These are phyloP conservation scores for Hypsibius dujardini DNA, from an alignment of 1,140 invertebrate species.

Conservation along the genomic window DNA sequence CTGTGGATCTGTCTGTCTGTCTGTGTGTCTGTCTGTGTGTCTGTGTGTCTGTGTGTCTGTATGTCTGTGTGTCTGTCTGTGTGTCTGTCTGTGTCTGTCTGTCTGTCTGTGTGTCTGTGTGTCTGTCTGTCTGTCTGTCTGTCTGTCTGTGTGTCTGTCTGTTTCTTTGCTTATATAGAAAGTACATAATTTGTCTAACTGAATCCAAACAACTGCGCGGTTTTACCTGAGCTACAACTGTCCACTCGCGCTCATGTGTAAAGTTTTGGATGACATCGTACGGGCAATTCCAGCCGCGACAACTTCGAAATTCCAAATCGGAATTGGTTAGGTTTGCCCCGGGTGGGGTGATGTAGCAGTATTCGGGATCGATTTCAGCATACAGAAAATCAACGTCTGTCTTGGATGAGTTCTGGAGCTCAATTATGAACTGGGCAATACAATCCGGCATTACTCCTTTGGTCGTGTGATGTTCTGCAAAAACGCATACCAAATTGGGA, in stretches of 20 bases:
- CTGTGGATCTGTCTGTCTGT: no score
- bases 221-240: constrained; percentile 7
- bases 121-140: no score
- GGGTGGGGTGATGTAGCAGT: neutral
- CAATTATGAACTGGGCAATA: neutral
- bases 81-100: no score
- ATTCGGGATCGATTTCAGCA: neutral
- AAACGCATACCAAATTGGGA: neutral
- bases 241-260: neutral
- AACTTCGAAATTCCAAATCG: neutral
- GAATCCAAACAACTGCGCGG: neutral
- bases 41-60: no score
- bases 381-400: neutral
- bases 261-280: neutral
- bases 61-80: no score
- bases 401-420: neutral
- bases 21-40: no score
- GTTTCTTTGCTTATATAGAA: neutral
- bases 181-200: neutral
- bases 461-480: neutral
- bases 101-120: no score
- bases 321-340: neutral
- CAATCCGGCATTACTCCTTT: neutral
- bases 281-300: neutral
- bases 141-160: neutral